A percentile compares a stretch with the other conserved stretches of the same genome.
phyloP scores from a whole-genome alignment of 2,113 vertebrate genomes.

The Callaeas wilsoni region DNA sequence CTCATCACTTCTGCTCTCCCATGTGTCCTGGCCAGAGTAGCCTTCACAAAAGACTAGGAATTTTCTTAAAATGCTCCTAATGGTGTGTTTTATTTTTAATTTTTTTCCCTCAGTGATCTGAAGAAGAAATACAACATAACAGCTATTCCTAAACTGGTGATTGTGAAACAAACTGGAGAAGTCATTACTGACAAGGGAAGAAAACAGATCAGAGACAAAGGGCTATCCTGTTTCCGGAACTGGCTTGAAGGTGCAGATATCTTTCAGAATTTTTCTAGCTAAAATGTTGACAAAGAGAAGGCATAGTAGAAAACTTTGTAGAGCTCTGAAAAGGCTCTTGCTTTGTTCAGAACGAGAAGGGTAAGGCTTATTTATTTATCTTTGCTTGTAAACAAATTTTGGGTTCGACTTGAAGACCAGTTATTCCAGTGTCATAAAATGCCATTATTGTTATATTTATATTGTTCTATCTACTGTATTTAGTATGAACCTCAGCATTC shows the following conservation, averaged over 20 bases:
- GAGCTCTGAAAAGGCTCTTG: background rate
- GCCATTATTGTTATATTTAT: background rate
- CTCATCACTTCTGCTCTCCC: background rate
- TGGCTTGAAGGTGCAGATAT: constrained; percentile 88
- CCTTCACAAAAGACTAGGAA: background rate
- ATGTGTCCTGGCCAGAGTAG: background rate
- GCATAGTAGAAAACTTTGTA: background rate
- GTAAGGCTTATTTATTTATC: background rate
- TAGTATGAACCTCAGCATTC: background rate
- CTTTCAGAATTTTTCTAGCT: constrained; percentile 92
- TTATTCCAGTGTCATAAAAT: background rate
- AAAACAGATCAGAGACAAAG: constrained; percentile 89
- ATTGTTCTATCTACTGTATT: background rate
- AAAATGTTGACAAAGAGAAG: background rate
- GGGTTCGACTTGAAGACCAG: background rate
- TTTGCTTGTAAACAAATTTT: background rate
- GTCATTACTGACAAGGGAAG: constrained; percentile 94
- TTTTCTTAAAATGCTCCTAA: constrained; percentile 2
- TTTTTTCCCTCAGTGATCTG: constrained; percentile 79
- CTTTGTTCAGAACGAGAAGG: background rate
- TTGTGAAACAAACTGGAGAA: constrained; percentile 92
- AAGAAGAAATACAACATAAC: constrained; percentile 90
- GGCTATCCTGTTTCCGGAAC: constrained; percentile 84
- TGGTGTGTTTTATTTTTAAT: background rate
- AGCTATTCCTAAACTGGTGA: constrained; percentile 88